A percentile compares a stretch with the other conserved stretches of the same genome.
These are phyloP conservation scores for Platysteira castanea DNA, from an alignment of 2,113 vertebrate genomes.

Conservation along the genomic window DNA sequence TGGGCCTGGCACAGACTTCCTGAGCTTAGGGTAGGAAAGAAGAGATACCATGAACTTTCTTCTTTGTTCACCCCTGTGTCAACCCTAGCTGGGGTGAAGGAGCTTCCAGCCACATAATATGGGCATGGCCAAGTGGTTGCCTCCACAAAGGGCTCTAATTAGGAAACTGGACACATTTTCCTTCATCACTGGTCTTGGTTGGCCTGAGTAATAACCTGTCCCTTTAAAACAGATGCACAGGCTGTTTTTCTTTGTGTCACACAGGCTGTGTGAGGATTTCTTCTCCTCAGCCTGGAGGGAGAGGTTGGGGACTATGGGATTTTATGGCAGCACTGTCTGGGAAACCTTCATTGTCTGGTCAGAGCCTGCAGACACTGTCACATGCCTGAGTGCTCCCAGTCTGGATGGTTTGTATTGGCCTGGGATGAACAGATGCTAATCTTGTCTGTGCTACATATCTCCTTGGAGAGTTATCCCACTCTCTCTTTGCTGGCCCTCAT, in stretches of 20 bases:
- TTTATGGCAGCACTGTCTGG: background rate
- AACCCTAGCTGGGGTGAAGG: background rate
- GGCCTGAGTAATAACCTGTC: background rate
- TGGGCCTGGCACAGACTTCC: background rate
- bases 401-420: constrained; percentile 7
- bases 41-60: background rate
- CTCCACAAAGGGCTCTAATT: background rate
- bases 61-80: background rate
- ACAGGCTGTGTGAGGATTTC: background rate
- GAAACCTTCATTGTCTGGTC: background rate
- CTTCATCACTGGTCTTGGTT: background rate
- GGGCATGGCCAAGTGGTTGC: background rate
- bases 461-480: background rate
- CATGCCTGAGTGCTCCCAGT: background rate
- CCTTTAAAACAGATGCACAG: background rate
- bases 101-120: background rate
- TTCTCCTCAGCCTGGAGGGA: background rate
- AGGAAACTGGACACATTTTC: background rate
- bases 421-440: background rate
- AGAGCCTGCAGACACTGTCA: background rate
- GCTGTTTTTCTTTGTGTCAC: background rate
- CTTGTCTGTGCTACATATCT: background rate
- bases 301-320: background rate
- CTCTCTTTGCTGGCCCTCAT: background rate
- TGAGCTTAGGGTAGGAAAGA: background rate